A percentile compares a stretch with the other conserved stretches of the same genome.
phyloP scores from a whole-genome alignment of 2,888 invertebrate genomes.

The Acleris sparsana region DNA sequence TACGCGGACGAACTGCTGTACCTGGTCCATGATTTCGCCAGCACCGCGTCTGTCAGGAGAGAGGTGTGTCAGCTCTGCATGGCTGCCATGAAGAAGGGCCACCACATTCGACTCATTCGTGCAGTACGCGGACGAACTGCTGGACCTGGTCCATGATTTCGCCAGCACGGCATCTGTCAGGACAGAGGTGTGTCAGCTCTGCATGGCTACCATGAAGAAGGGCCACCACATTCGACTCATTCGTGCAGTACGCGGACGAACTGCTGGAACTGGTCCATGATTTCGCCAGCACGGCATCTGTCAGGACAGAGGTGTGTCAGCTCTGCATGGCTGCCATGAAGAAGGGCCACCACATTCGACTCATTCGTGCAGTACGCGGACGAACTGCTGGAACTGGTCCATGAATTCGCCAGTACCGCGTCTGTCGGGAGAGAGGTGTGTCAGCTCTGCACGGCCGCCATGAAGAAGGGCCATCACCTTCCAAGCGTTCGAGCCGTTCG shows the following conservation, averaged over 20 bases:
- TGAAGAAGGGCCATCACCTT: slow-evolving; percentile 91
- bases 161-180: slow-evolving; percentile 88
- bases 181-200: slow-evolving; percentile 79
- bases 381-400: slow-evolving; percentile 92
- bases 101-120: slow-evolving; percentile 94
- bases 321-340: slow-evolving; percentile 75
- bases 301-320: slow-evolving; percentile 83
- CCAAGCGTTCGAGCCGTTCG: slow-evolving; percentile 93
- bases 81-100: slow-evolving; percentile 84
- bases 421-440: slow-evolving; percentile 85
- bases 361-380: slow-evolving; percentile 93
- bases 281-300: slow-evolving; percentile 87
- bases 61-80: slow-evolving; percentile 77
- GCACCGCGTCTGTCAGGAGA: slow-evolving; percentile 86
- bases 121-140: slow-evolving; percentile 92
- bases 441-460: slow-evolving; percentile 72
- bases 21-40: slow-evolving; percentile 90
- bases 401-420: slow-evolving; percentile 89
- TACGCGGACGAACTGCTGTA: slow-evolving; percentile 94
- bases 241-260: slow-evolving; percentile 93
- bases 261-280: slow-evolving; percentile 93
- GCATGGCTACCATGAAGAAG: slow-evolving; percentile 76
- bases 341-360: slow-evolving; percentile 91
- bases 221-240: slow-evolving; percentile 93
- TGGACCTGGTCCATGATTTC: slow-evolving; percentile 92